Conservation (phyloP, 64 coral and sea anemone genomes). For the Actinia equina region DNA sequence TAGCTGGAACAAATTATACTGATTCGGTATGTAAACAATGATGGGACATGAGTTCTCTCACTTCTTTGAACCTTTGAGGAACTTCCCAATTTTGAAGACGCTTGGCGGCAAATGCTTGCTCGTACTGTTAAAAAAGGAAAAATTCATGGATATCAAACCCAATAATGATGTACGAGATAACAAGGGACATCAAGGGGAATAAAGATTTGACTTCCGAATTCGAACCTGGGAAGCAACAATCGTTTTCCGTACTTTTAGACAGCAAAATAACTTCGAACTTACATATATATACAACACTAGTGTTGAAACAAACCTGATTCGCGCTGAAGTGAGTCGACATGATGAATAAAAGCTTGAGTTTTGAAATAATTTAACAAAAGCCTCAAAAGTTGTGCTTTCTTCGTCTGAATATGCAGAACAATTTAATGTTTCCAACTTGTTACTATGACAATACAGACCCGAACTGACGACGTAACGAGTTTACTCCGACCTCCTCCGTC, state of each 20-base stretch:
- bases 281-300: background rate
- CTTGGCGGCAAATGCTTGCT: slow-evolving; percentile 73
- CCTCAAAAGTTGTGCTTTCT: background rate
- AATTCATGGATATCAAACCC: background rate
- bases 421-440: background rate
- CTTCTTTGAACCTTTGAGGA: slow-evolving; percentile 79
- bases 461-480: background rate
- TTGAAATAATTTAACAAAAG: background rate
- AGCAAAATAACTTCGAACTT: too few species aligned
- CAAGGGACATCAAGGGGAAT: too few species aligned
- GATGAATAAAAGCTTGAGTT: slow-evolving; percentile 3
- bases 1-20: too few species aligned
- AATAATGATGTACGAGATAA: too few species aligned
- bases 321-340: slow-evolving; percentile 94
- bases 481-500: background rate
- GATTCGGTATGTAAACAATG: too few species aligned
- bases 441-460: slow-evolving; percentile 7
- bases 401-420: background rate
- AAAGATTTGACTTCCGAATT: too few species aligned
- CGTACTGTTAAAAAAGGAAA: slow-evolving; percentile 50
- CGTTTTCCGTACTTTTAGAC: too few species aligned
- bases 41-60: background rate
- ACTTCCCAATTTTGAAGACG: slow-evolving; percentile 88
- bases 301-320: slow-evolving; percentile 64
- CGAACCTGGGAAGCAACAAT: too few species aligned